These are phyloP conservation scores for Coptodon rendalli DNA, from an alignment of 2,113 vertebrate genomes.

Conservation along the genomic window DNA sequence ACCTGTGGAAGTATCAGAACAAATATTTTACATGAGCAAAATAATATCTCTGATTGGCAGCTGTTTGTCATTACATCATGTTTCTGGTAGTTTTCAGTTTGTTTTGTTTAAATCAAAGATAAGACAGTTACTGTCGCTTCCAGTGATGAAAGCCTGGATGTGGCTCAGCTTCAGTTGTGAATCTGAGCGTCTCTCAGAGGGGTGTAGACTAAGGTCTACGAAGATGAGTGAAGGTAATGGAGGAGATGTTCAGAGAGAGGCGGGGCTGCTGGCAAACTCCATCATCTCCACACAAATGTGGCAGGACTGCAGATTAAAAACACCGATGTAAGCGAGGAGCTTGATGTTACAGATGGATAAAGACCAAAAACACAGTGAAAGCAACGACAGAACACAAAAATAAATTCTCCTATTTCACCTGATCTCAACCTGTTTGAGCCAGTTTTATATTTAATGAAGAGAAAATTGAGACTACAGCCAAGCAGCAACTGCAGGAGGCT, in stretches of 20 bases:
- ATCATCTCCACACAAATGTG: conserved; percentile 32
- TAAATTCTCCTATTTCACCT: background rate
- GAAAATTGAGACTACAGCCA: background rate
- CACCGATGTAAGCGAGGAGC: background rate
- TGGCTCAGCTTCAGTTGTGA: background rate
- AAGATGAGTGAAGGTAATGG: background rate
- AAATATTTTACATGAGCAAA: background rate
- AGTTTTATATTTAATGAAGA: background rate
- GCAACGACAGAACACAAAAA: background rate
- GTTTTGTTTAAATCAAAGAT: background rate
- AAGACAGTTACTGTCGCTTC: background rate
- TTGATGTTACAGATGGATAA: background rate
- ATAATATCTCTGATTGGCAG: background rate
- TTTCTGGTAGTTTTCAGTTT: background rate
- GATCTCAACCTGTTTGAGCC: background rate
- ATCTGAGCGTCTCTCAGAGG: background rate
- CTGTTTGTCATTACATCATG: background rate
- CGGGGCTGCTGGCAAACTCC: background rate
- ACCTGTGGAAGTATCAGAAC: background rate
- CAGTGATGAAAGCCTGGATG: background rate
- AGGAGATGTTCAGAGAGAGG: conserved; percentile 4
- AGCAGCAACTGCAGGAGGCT: background rate
- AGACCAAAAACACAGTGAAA: background rate
- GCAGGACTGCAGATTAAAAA: conserved; percentile 15
- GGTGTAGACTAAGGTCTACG: background rate